Percentiles rank a stretch among this genome's conserved stretches.
These are phyloP conservation scores for Ascaphus truei DNA, from an alignment of 2,113 vertebrate species.

Conservation along the genomic window DNA sequence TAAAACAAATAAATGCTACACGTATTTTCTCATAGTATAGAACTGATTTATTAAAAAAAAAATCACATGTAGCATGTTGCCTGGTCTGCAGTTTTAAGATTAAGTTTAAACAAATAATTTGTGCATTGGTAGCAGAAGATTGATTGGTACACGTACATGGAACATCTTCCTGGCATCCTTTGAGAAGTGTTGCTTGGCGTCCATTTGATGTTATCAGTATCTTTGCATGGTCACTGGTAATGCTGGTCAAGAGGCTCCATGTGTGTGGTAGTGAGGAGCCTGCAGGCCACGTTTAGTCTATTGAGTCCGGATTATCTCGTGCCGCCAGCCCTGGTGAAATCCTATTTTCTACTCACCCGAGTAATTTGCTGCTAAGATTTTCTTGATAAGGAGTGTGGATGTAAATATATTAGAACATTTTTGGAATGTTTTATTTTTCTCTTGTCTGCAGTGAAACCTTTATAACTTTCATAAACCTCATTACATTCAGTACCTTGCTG, in stretches of 20 bases:
- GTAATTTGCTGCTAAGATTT: not conserved
- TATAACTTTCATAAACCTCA: no score
- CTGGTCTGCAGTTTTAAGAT: no score
- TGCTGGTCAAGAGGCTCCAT: conserved; percentile 5
- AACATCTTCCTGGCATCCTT: no score
- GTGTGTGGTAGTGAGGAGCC: conserved; percentile 25
- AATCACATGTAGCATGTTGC: no score
- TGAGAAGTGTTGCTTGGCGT: not conserved
- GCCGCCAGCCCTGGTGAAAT: conserved; percentile 11
- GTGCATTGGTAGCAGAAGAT: no score
- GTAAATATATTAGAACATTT: not conserved
- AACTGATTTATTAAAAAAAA: no score
- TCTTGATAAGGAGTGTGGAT: conserved; percentile 5
- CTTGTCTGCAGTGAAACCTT: not conserved
- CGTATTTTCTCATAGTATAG: no score
- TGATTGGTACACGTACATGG: no score
- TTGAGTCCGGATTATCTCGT: conserved; percentile 9
- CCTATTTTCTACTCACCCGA: conserved; percentile 3
- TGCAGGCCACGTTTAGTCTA: conserved; percentile 30
- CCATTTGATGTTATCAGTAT: conserved; percentile 18
- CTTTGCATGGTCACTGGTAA: conserved; percentile 23
- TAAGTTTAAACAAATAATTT: no score
- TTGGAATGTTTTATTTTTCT: conserved; percentile 1
- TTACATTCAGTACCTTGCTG: no score
- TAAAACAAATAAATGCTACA: no score